Conservation (phyloP, 35 echinoderm and acorn worm genomes). For the Acanthaster planci region DNA sequence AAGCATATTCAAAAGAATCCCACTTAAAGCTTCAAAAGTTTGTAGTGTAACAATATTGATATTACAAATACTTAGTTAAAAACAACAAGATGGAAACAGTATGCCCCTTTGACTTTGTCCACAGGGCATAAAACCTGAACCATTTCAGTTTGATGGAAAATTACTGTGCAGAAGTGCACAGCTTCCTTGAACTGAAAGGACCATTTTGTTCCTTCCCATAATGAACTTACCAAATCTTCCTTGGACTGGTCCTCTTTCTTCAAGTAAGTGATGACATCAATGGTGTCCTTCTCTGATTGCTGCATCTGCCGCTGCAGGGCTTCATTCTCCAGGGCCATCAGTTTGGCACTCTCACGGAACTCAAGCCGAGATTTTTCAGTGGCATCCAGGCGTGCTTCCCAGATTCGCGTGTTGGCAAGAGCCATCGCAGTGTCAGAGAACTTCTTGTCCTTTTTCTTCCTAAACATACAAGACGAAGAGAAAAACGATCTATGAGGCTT, state of each 20-base stretch:
- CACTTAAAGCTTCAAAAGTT: neutral
- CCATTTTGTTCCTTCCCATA: too few species aligned
- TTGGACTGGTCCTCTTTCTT: constrained; percentile 95
- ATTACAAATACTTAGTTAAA: too few species aligned
- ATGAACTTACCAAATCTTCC: constrained; percentile 85
- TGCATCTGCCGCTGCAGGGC: constrained; percentile 64
- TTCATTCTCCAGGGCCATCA: constrained; percentile 88
- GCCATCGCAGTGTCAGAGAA: constrained; percentile 82
- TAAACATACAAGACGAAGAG: neutral
- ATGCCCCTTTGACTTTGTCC: too few species aligned
- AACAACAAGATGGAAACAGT: too few species aligned
- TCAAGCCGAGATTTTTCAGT: constrained; percentile 90
- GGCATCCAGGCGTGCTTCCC: constrained; percentile 80
- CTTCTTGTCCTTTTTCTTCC: constrained; percentile 76
- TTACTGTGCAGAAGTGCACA: too few species aligned
- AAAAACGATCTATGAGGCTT: neutral
- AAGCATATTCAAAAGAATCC: neutral
- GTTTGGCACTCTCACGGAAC: constrained; percentile 94
- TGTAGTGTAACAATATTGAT: neutral
- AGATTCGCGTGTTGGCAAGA: constrained; percentile 83
- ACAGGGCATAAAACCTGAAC: too few species aligned
- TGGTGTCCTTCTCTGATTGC: constrained; percentile 87
- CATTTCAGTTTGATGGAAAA: too few species aligned
- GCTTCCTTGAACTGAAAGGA: too few species aligned
- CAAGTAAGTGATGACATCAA: constrained; percentile 96